Evolutionary conservation across 2,113 vertebrate genomes (phyloP), one percentile per base, ranked within the genome.

Genomic region (Synchiropus splendidus): DNA sequence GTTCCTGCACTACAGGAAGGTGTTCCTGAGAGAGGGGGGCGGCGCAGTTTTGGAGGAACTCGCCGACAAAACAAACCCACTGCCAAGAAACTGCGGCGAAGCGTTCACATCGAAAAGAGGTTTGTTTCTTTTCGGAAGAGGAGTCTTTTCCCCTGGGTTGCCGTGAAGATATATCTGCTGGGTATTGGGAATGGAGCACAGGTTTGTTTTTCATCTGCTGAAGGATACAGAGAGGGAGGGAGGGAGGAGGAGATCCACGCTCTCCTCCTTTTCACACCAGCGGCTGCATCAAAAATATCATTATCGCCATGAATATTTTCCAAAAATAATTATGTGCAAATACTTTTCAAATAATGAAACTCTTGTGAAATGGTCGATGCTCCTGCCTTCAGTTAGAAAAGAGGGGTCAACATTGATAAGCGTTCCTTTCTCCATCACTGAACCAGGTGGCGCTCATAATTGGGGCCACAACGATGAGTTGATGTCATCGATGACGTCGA

Each of bases 51-150:
- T 32, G 15, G 36, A 58, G 51, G 50, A 45, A 57, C n/a, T 21
- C 45, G 36, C 44, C 61, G 39, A 70, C 65, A 68, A 75, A 76
- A 71, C 66, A 73, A 68, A 60, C 1, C 10, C 11, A 39, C 57
- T 59, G 64, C 74, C 74, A 72, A 55, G 57, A 51, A 54, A 18
- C 31, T 42, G 41, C 36, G 21, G 21, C 1, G 37, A 46, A 58
- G 47, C 44, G 11, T 18, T 72, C 52, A 45, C 48, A 54, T 50
- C 68, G 72, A 53, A 59, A 61, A 21, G 44, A 58, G 42, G 42
- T 66, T 31, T 37, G 16, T 60, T 48, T 39, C 31, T 36, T 44
- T 63, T 48, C 54, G 58, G 51, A 55, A 27, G 21, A 33, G 48
- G 21, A 50, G 10, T 17, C 18, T 31, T 49, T 16, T 34, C 58